phyloP scores from a whole-genome alignment of 1,140 invertebrate genomes.

The Drosophila equinoxialis region DNA sequence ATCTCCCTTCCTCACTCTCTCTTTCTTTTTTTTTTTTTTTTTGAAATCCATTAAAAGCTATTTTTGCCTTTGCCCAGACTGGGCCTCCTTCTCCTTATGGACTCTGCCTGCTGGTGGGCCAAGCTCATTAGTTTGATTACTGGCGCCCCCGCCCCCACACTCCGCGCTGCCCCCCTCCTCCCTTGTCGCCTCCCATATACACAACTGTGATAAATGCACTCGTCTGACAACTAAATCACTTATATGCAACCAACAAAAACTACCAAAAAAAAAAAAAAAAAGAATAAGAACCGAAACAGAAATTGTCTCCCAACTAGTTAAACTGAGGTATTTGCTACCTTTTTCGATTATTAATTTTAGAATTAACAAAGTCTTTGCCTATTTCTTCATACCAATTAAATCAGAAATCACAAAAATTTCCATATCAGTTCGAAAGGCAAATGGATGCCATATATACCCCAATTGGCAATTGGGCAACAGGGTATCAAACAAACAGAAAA shows the following conservation, averaged over 20 bases:
- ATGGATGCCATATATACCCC: background rate
- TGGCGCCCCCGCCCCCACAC: constrained; percentile 47
- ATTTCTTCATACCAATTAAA: no score
- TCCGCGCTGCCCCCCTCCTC: no score
- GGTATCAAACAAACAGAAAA: background rate
- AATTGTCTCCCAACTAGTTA: no score
- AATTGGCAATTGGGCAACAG: background rate
- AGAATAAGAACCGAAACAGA: background rate
- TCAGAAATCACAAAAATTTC: no score
- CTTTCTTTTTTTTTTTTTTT: constrained; percentile 36
- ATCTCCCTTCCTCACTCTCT: background rate
- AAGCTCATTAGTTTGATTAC: constrained; percentile 79
- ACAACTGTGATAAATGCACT: constrained; percentile 78
- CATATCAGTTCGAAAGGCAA: no score
- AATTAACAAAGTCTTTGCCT: no score
- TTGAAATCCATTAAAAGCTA: constrained; percentile 80
- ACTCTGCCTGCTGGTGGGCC: constrained; percentile 29
- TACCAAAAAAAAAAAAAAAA: background rate
- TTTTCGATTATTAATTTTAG: no score
- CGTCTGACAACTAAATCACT: constrained; percentile 79
- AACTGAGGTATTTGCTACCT: no score
- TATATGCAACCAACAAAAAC: constrained; percentile 31
- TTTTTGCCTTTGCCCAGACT: constrained; percentile 50
- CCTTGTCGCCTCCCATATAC: constrained; percentile 14
- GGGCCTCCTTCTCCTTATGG: background rate